Conservation (phyloP, 2,113 vertebrate species). For the Ptyas mucosa region DNA sequence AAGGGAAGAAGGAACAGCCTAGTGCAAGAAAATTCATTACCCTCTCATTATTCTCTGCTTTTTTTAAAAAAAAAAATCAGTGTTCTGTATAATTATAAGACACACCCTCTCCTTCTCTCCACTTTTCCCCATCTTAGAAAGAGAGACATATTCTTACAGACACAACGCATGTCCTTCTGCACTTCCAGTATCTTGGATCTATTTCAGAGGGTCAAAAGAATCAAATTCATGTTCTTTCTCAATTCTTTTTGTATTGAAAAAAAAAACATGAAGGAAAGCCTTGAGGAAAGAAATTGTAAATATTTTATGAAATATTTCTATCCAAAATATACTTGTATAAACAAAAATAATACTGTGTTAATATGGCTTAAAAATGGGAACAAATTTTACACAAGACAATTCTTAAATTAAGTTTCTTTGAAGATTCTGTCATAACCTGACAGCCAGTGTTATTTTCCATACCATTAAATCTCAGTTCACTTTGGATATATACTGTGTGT, state of each 20-base stretch:
- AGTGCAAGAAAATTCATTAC: not conserved
- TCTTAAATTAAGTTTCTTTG: not conserved
- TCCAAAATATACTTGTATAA: not conserved
- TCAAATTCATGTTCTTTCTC: not conserved
- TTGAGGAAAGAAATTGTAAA: not conserved
- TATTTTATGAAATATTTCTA: not conserved
- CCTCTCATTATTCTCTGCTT: not conserved
- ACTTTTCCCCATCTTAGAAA: not conserved
- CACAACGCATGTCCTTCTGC: not conserved
- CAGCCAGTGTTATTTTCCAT: not conserved
- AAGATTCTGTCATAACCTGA: not conserved
- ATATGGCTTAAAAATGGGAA: not conserved
- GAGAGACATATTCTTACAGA: not conserved
- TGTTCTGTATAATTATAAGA: not conserved
- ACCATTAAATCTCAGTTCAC: not conserved
- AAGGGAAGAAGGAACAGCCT: not conserved
- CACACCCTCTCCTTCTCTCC: not conserved
- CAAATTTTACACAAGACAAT: not conserved
- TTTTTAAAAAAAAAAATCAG: not conserved
- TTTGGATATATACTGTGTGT: not conserved
- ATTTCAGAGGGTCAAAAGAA: not conserved
- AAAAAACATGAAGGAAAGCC: not conserved
- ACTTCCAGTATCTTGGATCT: not conserved
- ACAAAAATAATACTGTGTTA: not conserved
- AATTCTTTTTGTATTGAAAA: not conserved